Percentiles rank a stretch among this genome's conserved stretches.
phyloP scores from a whole-genome alignment of 2,113 vertebrate genomes.

The Chaetops frenatus region DNA sequence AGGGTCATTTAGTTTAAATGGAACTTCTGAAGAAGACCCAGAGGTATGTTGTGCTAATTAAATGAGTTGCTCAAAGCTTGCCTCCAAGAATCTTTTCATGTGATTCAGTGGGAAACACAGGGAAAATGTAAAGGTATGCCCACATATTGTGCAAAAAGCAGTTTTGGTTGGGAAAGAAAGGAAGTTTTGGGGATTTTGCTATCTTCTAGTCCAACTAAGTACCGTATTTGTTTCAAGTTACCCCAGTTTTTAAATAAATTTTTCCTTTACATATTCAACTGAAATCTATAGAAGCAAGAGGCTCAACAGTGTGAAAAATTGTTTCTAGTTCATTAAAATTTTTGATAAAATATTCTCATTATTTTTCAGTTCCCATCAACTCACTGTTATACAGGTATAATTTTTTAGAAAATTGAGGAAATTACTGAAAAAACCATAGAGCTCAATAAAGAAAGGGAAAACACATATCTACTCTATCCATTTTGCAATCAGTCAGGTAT shows the following conservation, averaged over 20 bases:
- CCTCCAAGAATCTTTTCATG: neutral
- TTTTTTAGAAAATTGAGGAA: neutral
- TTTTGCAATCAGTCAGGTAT: neutral
- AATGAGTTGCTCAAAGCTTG: neutral
- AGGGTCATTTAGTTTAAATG: neutral
- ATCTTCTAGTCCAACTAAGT: neutral
- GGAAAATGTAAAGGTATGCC: neutral
- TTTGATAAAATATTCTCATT: neutral
- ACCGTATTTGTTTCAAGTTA: neutral
- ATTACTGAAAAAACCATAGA: neutral
- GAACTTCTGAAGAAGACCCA: neutral
- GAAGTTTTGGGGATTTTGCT: neutral
- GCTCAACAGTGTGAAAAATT: neutral
- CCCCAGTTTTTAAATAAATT: neutral
- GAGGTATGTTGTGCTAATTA: neutral
- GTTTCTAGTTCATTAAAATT: neutral
- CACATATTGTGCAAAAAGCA: neutral
- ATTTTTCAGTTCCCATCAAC: neutral
- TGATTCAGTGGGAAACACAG: neutral
- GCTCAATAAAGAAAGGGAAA: neutral
- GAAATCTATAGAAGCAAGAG: neutral
- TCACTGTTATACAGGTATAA: neutral
- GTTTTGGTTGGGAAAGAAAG: neutral
- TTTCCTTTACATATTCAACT: neutral
- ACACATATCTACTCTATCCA: fast-evolving